Conservation (phyloP, 2,888 invertebrate species). For the Myopa tessellatipennis region DNA sequence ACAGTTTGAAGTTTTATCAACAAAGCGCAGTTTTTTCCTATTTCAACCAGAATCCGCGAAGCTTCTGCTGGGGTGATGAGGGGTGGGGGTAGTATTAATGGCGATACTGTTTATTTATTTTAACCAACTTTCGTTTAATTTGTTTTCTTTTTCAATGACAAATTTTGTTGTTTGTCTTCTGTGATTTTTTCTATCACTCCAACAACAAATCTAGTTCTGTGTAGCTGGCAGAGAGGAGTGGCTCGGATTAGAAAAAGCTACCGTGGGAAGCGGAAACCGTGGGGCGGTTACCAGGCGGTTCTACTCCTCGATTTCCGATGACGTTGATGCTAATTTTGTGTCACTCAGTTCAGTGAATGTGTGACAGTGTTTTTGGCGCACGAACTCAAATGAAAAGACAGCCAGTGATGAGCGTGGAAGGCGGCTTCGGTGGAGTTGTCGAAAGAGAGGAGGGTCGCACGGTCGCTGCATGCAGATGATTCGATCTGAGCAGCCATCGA, state of each 20-base stretch:
- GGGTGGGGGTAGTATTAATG: too few species aligned
- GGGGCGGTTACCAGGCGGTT: conserved; percentile 24
- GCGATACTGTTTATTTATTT: too few species aligned
- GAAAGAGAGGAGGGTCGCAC: not conserved
- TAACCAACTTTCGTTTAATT: not conserved
- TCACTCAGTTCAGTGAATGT: conserved; percentile 54
- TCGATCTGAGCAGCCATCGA: conserved; percentile 41
- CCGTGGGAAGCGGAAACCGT: not conserved
- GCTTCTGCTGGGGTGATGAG: too few species aligned
- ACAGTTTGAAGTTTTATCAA: too few species aligned
- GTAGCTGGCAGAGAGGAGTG: too few species aligned
- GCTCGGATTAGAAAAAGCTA: not conserved
- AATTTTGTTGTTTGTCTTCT: not conserved
- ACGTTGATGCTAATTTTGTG: conserved; percentile 61
- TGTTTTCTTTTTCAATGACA: not conserved
- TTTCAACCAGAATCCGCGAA: too few species aligned
- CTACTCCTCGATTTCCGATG: conserved; percentile 35
- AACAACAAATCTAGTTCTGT: not conserved
- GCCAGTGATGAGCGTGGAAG: not conserved
- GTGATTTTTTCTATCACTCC: not conserved
- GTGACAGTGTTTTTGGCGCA: conserved; percentile 45
- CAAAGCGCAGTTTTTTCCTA: too few species aligned
- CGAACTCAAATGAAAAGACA: not conserved
- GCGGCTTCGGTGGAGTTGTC: too few species aligned
- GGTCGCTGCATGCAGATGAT: conserved; percentile 30